Percentiles rank a stretch among this genome's conserved stretches.
Evolutionary conservation across 2,797 vertebrate genomes (phyloP).

Genomic region (Centropyge bicolor): DNA sequence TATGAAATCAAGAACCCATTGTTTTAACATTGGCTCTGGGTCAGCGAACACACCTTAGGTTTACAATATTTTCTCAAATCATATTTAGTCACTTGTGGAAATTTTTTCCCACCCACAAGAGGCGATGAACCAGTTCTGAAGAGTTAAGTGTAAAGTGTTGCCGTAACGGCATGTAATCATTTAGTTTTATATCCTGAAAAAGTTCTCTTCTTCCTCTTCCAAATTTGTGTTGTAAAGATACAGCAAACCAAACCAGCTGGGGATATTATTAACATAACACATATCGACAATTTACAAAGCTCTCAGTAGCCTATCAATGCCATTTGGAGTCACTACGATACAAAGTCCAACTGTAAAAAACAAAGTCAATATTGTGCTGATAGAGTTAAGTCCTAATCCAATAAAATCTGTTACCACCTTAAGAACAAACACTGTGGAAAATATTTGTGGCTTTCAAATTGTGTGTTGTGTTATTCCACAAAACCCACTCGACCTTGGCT

Average conservation of each 20-base stretch:
- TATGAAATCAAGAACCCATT: too few species aligned
- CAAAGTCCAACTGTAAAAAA: background rate
- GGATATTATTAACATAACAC: too few species aligned
- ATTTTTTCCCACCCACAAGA: too few species aligned
- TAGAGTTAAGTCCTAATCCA: background rate
- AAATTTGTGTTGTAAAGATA: background rate
- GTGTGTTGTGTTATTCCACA: background rate
- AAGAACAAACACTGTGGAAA: background rate
- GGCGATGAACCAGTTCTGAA: background rate
- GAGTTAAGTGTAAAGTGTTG: background rate
- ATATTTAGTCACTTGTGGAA: background rate
- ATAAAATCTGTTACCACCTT: background rate
- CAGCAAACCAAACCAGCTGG: background rate
- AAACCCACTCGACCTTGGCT: conserved; percentile 6
- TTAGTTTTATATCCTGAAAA: too few species aligned
- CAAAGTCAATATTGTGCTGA: background rate
- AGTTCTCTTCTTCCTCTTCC: too few species aligned
- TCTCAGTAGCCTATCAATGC: background rate
- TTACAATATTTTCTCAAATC: background rate
- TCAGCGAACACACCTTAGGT: background rate
- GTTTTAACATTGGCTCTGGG: too few species aligned
- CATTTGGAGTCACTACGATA: background rate
- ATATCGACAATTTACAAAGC: too few species aligned
- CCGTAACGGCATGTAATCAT: background rate
- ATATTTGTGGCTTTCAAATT: conserved; percentile 3